Evolutionary conservation across 2,797 vertebrate species (phyloP), one percentile per base, ranked within the genome.

Genomic region (Tadarida brasiliensis): DNA sequence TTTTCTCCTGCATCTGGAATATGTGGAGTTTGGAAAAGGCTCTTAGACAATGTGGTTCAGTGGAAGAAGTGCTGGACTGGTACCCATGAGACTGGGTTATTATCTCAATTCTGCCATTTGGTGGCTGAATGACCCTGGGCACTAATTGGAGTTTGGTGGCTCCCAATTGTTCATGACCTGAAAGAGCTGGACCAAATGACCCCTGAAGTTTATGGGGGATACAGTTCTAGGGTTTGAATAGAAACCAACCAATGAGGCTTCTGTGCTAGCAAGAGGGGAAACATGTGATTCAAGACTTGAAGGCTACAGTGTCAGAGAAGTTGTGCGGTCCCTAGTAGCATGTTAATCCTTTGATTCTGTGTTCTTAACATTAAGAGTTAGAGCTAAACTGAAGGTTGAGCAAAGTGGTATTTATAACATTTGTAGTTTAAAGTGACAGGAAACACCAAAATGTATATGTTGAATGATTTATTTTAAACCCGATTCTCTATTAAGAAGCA

Each of bases 161-260:
- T 90, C 95, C 54, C 56, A 19, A 95, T 93, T 91, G 70, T 92
- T 94, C 19, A 51, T 88, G 65, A 95, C 26, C 59, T 83, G 54
- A 91, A 84, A 96, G 67, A 82, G 20, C 84, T 88, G 57, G 10
- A 63, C n/a, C 51, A 92, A 44, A 56, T 92, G 67, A 95, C 94
- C 57, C 73, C 54, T 94, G 83, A 94, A 90, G 30, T 89, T 93
- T 92, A 47, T 83, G 26, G 95, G 68, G 73, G 94, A 78, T 94
- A 85, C 92, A 92, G 92, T 57, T 90, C 54, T 83, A 80, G 28
- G 26, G 92, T 92, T 88, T 81, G 90, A 82, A 92, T 94, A 96
- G 88, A 96, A 96, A 96, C 93, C 59, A 86, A 4, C 30, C 22
- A 80, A 30, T 76, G 35, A 51, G 47, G 19, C 82, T 93, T 94